Base-by-base conservation (phyloP, 2,113 vertebrate species). In the Micromys minutus region DNA sequence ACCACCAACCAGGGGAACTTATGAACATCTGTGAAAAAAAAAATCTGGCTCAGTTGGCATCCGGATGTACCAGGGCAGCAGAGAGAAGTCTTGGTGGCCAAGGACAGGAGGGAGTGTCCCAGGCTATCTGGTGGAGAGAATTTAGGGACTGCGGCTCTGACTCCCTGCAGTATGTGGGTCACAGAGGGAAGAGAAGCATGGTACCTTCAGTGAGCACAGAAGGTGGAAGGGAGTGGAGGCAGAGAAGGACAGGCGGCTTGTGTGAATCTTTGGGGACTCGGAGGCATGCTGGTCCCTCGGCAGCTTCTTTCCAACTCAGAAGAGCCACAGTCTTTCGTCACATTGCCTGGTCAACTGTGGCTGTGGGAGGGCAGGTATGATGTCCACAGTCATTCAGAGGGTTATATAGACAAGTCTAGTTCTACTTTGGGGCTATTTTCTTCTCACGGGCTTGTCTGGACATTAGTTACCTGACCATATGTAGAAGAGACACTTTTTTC, bases 1-100 rank as follows among this genome's bases (percentile, higher is more conserved):
- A 21, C 52, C 21, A 42, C 19, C 34, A 76, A 55, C 81, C 1
- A 50, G 75, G 47, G 90, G 71, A 8, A 93, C 36, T 19, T 59
- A 39, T 39, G 17, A 61, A 93, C 63, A 71, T 19, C n/a, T n/a
- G 79, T n/a, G 45, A 55, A 39, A 15, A 34, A 29, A 16, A 47
- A n/a, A 65, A 86, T 75, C 93, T 89, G 91, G 87, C 65, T 65
- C 13, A 95, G 17, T 21, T 75, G 72, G 86, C 47, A 29, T 93
- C 61, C 79, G 75, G n/a, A 9, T 85, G 19, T 69, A 75, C 55
- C 72, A 72, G 63, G 57, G 52, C 86, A 59, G 31, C 11, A 67
- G 61, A 89, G 7, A 72, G 76, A n/a, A 87, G 19, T 42, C 31
- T 59, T 50, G 52, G 42, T 5, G 52, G 90, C 39, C 39, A 52